A percentile compares a stretch with the other conserved stretches of the same genome.
Evolutionary conservation across 2,797 vertebrate genomes (phyloP).

Genomic region (Enteromius afrohamiltoni): DNA sequence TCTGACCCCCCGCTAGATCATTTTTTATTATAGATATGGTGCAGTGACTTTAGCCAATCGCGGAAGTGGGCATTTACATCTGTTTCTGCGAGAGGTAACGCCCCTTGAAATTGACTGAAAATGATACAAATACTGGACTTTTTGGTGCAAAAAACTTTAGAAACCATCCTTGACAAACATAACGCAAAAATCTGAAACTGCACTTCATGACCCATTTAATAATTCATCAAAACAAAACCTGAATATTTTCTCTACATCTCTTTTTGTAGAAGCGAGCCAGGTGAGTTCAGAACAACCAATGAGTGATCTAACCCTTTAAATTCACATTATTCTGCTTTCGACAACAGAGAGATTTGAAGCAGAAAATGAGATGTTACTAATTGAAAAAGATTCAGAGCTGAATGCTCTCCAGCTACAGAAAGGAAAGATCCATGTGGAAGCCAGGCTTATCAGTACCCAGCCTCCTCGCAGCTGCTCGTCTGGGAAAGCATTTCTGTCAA

Average conservation of each 20-base stretch:
- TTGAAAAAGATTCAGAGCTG: conserved; percentile 41
- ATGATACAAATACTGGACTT: neutral
- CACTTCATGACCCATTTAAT: neutral
- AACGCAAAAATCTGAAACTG: neutral
- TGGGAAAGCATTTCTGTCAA: conserved; percentile 29
- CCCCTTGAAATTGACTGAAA: conserved; percentile 2
- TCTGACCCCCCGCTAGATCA: neutral
- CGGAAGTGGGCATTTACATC: neutral
- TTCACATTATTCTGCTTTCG: neutral
- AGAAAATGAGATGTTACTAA: conserved; percentile 49
- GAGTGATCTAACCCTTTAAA: neutral
- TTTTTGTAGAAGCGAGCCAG: neutral
- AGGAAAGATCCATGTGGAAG: conserved; percentile 31
- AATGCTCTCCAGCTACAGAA: conserved; percentile 38
- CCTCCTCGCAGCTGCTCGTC: conserved; percentile 41
- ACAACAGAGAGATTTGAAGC: conserved; percentile 27
- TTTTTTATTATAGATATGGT: neutral
- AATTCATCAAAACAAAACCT: neutral
- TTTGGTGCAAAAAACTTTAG: neutral
- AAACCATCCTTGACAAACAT: neutral
- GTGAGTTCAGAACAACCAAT: neutral
- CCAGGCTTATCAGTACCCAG: conserved; percentile 42
- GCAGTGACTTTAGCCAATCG: neutral
- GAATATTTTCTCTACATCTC: neutral
- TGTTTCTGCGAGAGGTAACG: neutral